Evolutionary conservation across 2,888 invertebrate species (phyloP).

Genomic region (Meloe dianella): DNA sequence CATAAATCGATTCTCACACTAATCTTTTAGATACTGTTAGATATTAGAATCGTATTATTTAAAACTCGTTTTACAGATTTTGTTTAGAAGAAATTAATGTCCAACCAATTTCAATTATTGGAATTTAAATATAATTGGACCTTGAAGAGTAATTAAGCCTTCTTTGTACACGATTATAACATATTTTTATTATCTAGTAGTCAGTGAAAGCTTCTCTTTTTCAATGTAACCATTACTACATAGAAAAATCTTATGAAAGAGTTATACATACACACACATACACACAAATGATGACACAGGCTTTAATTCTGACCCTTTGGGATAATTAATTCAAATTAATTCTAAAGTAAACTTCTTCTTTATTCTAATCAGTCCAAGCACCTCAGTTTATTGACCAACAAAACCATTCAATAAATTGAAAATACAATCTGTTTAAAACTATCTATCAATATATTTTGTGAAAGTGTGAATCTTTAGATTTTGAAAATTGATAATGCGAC

Average conservation of each 20-base stretch:
- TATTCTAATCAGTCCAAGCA: not conserved
- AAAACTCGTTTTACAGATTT: not conserved
- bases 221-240: not conserved
- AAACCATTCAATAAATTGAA: too few species aligned
- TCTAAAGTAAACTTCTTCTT: not conserved
- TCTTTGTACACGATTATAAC: not conserved
- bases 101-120: not conserved
- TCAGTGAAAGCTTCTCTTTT: not conserved
- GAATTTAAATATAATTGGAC: not conserved
- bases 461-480: not conserved
- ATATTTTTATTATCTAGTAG: not conserved
- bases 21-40: not conserved
- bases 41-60: not conserved
- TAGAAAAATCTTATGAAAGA: constrained; percentile 2
- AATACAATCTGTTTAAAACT: not conserved
- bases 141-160: not conserved
- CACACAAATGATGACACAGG: not conserved
- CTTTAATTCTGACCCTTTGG: not conserved
- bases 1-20: not conserved
- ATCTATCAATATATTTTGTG: too few species aligned
- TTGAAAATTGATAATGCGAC: constrained; percentile 2
- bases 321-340: not conserved
- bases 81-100: not conserved
- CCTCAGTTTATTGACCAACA: not conserved
- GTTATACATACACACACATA: not conserved